Evolutionary conservation across 2,113 vertebrate species (phyloP).

Genomic region (Crotophaga sulcirostris): DNA sequence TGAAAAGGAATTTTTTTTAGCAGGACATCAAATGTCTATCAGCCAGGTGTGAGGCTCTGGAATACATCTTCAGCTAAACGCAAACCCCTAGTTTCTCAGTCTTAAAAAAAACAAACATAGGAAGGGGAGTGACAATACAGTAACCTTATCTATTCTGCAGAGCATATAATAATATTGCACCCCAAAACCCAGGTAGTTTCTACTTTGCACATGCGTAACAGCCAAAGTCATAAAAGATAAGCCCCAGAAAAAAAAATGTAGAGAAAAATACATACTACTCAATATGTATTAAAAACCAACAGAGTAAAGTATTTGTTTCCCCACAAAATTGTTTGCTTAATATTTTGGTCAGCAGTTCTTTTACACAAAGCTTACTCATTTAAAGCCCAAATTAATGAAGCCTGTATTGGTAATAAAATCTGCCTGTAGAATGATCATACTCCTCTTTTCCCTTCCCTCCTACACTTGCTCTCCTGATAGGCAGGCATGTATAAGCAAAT

Average conservation of each 20-base stretch:
- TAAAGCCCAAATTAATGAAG: background rate
- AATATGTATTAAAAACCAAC: background rate
- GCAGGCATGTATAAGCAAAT: constrained; percentile 9
- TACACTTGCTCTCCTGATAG: constrained; percentile 11
- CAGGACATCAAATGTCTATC: background rate
- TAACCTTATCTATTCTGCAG: background rate
- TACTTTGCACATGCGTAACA: background rate
- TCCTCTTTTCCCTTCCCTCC: constrained; percentile 7
- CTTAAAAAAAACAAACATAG: background rate
- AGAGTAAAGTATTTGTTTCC: background rate
- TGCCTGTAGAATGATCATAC: background rate
- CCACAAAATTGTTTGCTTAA: background rate
- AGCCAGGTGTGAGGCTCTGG: background rate
- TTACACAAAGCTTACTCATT: background rate
- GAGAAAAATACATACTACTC: background rate
- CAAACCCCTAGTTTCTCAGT: background rate
- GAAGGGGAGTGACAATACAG: background rate
- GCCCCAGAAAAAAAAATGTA: background rate
- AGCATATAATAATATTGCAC: background rate
- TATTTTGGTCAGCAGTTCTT: background rate
- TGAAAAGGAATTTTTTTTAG: background rate
- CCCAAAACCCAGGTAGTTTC: background rate
- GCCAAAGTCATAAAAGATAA: background rate
- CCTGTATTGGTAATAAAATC: background rate
- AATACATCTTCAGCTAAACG: constrained; percentile 6